A percentile compares a stretch with the other conserved stretches of the same genome.
Evolutionary conservation across 2,797 vertebrate genomes (phyloP).

Genomic region (Lepilemur septentrionalis): DNA sequence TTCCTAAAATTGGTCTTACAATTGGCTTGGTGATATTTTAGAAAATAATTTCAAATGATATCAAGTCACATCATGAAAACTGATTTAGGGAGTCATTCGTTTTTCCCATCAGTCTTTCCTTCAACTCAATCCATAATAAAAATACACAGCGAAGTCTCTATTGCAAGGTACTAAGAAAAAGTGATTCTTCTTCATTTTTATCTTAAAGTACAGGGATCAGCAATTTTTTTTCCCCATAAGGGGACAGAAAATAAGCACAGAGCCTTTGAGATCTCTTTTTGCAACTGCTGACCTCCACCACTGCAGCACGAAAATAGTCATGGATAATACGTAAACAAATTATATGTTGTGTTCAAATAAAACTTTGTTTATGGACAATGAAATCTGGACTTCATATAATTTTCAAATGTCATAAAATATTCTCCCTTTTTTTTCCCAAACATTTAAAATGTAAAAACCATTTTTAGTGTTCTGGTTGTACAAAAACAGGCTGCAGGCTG

Average conservation of each 20-base stretch:
- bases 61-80: slow-evolving; percentile 22
- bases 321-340: neutral
- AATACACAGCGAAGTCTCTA: slow-evolving; percentile 1
- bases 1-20: slow-evolving; percentile 15
- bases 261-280: neutral
- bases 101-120: neutral
- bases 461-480: neutral
- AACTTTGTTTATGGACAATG: neutral
- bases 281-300: neutral
- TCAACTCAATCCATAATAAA: slow-evolving; percentile 45
- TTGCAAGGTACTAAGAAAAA: neutral
- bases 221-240: neutral
- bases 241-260: neutral
- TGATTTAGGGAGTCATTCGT: slow-evolving; percentile 38
- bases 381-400: neutral
- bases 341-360: neutral
- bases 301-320: neutral
- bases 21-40: slow-evolving; percentile 2
- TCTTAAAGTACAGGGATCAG: neutral
- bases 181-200: neutral
- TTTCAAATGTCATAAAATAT: slow-evolving; percentile 18
- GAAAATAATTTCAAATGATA: slow-evolving; percentile 53
- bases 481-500: neutral
- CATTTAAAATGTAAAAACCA: slow-evolving; percentile 31
- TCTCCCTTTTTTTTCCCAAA: neutral